phyloP scores from a whole-genome alignment of 2,888 invertebrate species.

The Dyspetes luteomarginatus region DNA sequence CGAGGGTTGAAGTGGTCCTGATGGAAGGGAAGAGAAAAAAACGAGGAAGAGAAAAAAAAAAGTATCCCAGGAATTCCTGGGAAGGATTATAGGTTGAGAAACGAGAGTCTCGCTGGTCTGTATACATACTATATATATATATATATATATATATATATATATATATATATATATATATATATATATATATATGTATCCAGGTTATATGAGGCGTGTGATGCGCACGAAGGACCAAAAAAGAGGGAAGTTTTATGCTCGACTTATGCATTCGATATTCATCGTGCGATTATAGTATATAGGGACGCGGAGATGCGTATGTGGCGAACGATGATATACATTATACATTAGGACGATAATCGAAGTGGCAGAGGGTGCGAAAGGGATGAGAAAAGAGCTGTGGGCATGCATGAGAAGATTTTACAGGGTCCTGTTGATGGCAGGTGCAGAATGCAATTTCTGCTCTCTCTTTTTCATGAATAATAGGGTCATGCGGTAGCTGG shows the following conservation, averaged over 20 bases:
- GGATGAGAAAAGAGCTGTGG: not conserved
- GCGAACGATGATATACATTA: slow-evolving; percentile 56
- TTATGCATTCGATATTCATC: slow-evolving; percentile 54
- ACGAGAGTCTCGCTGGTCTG: not conserved
- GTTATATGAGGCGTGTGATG: slow-evolving; percentile 24
- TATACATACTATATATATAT: not conserved
- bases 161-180: not conserved
- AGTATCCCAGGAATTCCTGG: slow-evolving; percentile 26
- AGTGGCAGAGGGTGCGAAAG: slow-evolving; percentile 52
- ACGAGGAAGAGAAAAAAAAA: slow-evolving; percentile 29
- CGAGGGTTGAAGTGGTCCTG: slow-evolving; percentile 46
- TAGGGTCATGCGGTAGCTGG: slow-evolving; percentile 28
- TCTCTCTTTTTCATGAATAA: slow-evolving; percentile 37
- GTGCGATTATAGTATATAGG: slow-evolving; percentile 32
- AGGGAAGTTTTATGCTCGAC: slow-evolving; percentile 1
- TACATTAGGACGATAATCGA: slow-evolving; percentile 61
- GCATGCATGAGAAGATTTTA: slow-evolving; percentile 48
- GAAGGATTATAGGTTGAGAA: slow-evolving; percentile 15
- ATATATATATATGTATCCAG: not conserved
- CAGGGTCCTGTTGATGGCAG: slow-evolving; percentile 31
- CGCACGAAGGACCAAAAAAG: slow-evolving; percentile 24
- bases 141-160: not conserved
- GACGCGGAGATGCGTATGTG: slow-evolving; percentile 20
- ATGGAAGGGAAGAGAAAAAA: slow-evolving; percentile 2
- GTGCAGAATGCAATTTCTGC: slow-evolving; percentile 37